These are phyloP conservation scores for Poecile atricapillus DNA, from an alignment of 2,113 vertebrate species.

Conservation along the genomic window DNA sequence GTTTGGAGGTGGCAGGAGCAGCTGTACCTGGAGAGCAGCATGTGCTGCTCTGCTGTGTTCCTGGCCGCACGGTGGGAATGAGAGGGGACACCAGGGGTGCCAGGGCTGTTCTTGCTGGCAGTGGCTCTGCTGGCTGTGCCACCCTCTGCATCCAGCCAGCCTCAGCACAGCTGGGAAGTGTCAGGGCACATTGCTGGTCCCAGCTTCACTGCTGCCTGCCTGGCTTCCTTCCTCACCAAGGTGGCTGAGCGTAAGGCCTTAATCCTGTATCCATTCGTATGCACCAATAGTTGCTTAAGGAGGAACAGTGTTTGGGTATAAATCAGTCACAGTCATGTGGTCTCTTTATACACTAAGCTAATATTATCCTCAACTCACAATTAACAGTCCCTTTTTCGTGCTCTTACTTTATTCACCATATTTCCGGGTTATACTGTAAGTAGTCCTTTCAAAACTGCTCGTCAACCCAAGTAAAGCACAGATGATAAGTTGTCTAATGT, in stretches of 20 bases:
- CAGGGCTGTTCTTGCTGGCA: accelerated
- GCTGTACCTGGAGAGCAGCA: background rate
- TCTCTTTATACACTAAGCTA: background rate
- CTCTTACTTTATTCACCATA: background rate
- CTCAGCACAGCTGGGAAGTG: accelerated
- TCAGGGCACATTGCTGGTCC: accelerated
- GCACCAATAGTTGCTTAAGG: background rate
- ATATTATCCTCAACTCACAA: background rate
- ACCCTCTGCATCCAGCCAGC: background rate
- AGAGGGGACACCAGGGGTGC: accelerated
- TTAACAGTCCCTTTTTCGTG: background rate
- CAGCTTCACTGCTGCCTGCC: background rate
- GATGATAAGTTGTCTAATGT: background rate
- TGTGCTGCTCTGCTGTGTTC: background rate
- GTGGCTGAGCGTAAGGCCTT: accelerated
- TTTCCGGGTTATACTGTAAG: background rate
- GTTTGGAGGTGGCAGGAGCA: background rate
- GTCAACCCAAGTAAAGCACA: background rate
- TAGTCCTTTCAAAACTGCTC: background rate
- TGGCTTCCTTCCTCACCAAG: background rate
- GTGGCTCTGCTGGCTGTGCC: background rate
- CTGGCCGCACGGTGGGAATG: accelerated
- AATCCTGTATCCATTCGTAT: accelerated
- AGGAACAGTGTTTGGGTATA: background rate
- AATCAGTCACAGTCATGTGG: accelerated